Base-by-base conservation (phyloP, 2,113 vertebrate genomes). In the Porphyrio hochstetteri region DNA sequence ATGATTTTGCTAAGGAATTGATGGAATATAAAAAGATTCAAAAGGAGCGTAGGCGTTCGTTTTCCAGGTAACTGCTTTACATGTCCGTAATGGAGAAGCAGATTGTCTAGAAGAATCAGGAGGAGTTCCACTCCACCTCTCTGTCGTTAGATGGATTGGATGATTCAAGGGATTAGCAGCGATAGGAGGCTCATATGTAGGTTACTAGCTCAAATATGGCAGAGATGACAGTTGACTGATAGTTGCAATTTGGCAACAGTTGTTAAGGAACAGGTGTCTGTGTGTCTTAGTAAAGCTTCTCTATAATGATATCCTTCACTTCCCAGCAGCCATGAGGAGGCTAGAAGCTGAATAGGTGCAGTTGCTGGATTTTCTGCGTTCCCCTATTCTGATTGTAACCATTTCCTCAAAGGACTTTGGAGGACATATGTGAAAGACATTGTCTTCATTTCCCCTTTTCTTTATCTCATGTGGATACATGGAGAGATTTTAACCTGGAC, bases 1-100 rank as follows among this genome's bases (percentile, higher is more conserved):
- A 99, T 98, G 99, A 99, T 98, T 99, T 99, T 98, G 99, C 99
- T 98, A 99, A 99, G 98, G 99, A 99, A 97, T 98, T 99, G 92
- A 98, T 99, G 98, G 99, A 99, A 98, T 99, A 99, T 97, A 99
- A 99, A 98, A 99, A 99, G 98, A 98, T 99, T 96, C 99, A 99
- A 97, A 99, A 99, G 98, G 99, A 99, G 97, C 98, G 98, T 96
- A 98, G 99, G 95, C 98, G 98, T 60, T 99, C 99, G 91, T 99
- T 99, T 97, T 99, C 99, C 93, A 99, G 99, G 99, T 99, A 98
- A 96, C 97, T 98, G 95, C 97, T 98, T 98, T 97, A 96, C 95
- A 95, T 97, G 97, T 97, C 97, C 96, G 97, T 97, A 97, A 98
- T 95, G 98, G 97, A 98, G 97, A 98, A 97, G 96, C 97, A 97